Percentiles rank a stretch among this genome's conserved stretches.
Evolutionary conservation across 2,888 invertebrate genomes (phyloP).

Genomic region (Charanyca ferruginea): DNA sequence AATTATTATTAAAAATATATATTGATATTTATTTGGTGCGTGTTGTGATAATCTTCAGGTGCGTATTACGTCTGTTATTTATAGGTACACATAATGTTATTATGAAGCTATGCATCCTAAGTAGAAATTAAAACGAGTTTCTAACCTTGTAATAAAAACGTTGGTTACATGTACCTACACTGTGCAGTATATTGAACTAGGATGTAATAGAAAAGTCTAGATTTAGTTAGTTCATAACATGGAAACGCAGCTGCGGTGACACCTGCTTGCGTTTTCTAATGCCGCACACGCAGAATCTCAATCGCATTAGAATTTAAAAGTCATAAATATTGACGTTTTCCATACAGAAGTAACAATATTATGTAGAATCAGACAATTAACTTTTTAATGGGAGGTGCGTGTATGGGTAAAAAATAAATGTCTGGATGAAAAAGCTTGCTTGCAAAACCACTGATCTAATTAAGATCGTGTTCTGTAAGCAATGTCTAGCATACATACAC

Average conservation of each 20-base stretch:
- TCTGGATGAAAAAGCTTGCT: constrained; percentile 3
- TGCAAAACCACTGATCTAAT: constrained; percentile 29
- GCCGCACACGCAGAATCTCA: constrained; percentile 71
- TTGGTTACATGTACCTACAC: constrained; percentile 4
- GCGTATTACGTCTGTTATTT: constrained; percentile 15
- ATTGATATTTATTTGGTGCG: neutral
- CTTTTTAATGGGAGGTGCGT: constrained; percentile 18
- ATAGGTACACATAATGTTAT: neutral
- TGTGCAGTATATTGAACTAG: constrained; percentile 61
- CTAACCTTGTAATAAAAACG: constrained; percentile 36
- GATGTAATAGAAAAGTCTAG: constrained; percentile 75
- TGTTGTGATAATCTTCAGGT: constrained; percentile 26
- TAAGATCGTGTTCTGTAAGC: constrained; percentile 29
- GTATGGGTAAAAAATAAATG: constrained; percentile 15
- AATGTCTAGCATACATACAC: neutral
- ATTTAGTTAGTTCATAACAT: constrained; percentile 78
- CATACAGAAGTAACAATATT: constrained; percentile 38
- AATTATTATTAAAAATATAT: too few relatives aligned
- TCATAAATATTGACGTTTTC: constrained; percentile 46
- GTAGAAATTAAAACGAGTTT: constrained; percentile 31
- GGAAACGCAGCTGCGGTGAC: constrained; percentile 79
- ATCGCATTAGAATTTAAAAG: constrained; percentile 61
- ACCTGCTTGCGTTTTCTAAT: constrained; percentile 80
- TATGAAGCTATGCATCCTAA: neutral
- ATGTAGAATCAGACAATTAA: constrained; percentile 26